Evolutionary conservation across 2,113 vertebrate species (phyloP).

Genomic region (Mustelus asterias): DNA sequence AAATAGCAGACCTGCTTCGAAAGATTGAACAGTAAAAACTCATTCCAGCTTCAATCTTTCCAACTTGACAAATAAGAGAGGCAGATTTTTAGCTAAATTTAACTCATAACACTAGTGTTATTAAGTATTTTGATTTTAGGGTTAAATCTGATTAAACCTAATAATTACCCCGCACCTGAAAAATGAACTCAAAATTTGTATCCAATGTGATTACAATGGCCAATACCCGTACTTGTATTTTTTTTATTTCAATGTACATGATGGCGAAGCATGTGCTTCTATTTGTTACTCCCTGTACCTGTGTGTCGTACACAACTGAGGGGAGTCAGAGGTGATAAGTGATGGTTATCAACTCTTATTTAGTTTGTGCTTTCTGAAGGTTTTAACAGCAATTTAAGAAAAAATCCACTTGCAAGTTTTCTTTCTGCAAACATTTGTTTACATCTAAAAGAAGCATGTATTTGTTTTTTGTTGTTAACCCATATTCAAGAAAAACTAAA

Average conservation of each 20-base stretch:
- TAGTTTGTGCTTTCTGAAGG: background rate
- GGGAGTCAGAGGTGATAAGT: background rate
- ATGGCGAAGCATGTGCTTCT: background rate
- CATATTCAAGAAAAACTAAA: background rate
- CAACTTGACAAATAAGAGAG: background rate
- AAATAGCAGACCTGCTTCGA: background rate
- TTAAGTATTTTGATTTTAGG: background rate
- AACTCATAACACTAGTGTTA: background rate
- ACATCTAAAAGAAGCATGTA: background rate
- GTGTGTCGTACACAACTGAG: background rate
- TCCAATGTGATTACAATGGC: background rate
- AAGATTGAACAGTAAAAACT: background rate
- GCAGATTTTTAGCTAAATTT: background rate
- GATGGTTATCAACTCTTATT: background rate
- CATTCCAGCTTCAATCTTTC: background rate
- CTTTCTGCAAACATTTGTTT: background rate
- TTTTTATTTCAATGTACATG: background rate
- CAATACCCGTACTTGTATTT: background rate
- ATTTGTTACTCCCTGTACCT: background rate
- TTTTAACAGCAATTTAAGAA: background rate
- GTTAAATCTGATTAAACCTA: background rate
- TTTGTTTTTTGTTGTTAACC: background rate
- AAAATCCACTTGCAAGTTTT: background rate
- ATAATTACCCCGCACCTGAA: background rate
- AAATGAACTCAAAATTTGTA: background rate